phyloP scores from a whole-genome alignment of 2,888 invertebrate species.

The Trichopria drosophilae region DNA sequence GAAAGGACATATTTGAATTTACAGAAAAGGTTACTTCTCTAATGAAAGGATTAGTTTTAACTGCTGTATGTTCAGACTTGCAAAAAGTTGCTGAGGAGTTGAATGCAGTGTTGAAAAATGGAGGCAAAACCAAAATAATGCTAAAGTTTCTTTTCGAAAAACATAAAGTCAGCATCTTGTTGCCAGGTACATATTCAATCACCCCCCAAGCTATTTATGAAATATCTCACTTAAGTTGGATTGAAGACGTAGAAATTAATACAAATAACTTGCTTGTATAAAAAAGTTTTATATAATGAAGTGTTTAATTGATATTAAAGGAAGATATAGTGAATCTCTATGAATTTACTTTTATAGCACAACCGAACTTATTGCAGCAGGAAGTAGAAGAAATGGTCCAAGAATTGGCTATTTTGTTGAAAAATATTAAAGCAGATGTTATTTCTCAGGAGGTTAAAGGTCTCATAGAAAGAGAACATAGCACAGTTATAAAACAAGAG shows the following conservation, averaged over 20 bases:
- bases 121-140: constrained; percentile 18
- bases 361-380: constrained; percentile 11
- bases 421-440: constrained; percentile 21
- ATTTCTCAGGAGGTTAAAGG: constrained; percentile 11
- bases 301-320: constrained; percentile 13
- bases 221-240: constrained; percentile 17
- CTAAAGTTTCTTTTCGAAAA: constrained; percentile 16
- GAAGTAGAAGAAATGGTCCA: constrained; percentile 17
- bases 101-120: constrained; percentile 14
- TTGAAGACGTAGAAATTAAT: constrained; percentile 16
- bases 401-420: constrained; percentile 17
- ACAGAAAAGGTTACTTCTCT: constrained; percentile 12
- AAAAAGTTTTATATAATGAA: constrained; percentile 17
- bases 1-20: constrained; percentile 16
- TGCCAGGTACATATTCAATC: constrained; percentile 15
- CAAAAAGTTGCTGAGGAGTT: constrained; percentile 16
- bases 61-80: constrained; percentile 13
- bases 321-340: constrained; percentile 17
- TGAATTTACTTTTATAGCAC: constrained; percentile 17
- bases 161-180: constrained; percentile 18
- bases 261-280: constrained; percentile 18
- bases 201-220: constrained; percentile 16
- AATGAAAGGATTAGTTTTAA: constrained; percentile 15
- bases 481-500: constrained; percentile 18
- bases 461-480: constrained; percentile 10